Evolutionary conservation across 1,140 invertebrate species (phyloP).

Genomic region (Bombyx mandarina): DNA sequence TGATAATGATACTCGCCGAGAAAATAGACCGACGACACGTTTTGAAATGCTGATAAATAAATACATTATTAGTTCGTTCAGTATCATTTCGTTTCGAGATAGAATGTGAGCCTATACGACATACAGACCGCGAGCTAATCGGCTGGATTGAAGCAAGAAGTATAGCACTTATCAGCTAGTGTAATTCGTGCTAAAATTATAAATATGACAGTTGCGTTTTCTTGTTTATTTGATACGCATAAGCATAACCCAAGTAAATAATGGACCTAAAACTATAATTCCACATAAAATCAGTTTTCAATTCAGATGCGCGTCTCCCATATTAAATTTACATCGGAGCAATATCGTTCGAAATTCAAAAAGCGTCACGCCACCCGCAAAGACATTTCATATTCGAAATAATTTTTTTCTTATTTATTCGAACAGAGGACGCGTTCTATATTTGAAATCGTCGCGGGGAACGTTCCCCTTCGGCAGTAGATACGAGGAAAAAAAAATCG

Average conservation of each 20-base stretch:
- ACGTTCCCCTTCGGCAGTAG: slow-evolving; percentile 30
- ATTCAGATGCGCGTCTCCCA: background rate
- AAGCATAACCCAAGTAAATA: too few relatives aligned
- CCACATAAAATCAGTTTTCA: too few relatives aligned
- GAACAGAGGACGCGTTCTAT: slow-evolving; percentile 49
- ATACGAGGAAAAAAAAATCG: slow-evolving; percentile 34
- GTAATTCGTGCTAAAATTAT: background rate
- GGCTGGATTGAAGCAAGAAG: too few relatives aligned
- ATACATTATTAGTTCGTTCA: too few relatives aligned
- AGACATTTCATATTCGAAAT: slow-evolving; percentile 54
- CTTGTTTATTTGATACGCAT: background rate
- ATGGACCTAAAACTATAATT: too few relatives aligned
- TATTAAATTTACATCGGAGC: background rate
- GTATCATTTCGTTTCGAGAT: too few relatives aligned
- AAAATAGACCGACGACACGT: too few relatives aligned
- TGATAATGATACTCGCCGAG: background rate
- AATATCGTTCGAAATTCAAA: background rate
- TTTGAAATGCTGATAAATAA: too few relatives aligned
- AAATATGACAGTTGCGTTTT: background rate
- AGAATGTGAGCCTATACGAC: too few relatives aligned
- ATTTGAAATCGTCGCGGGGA: slow-evolving; percentile 59
- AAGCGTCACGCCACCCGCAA: slow-evolving; percentile 43
- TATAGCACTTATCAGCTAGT: background rate
- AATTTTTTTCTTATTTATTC: slow-evolving; percentile 41
- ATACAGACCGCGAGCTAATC: too few relatives aligned